Evolutionary conservation across 2,888 invertebrate genomes (phyloP), one percentile per base, ranked within the genome.

Genomic region (Tricholauxania praeusta): DNA sequence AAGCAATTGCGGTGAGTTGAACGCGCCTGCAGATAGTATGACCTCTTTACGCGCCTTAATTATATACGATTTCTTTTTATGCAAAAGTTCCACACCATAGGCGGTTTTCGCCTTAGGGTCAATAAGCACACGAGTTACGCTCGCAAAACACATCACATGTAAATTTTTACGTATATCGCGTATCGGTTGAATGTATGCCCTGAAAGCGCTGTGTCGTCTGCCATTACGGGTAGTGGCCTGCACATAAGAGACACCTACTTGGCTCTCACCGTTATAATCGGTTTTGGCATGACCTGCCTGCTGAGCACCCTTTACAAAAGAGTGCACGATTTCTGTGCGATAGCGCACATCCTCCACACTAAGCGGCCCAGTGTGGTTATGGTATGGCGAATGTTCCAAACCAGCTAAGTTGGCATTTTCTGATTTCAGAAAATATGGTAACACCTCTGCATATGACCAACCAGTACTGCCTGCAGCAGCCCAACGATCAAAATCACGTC

Each of bases 1-100:
- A 12, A 98, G 89, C 3, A 98, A 84, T 85, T 98, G 97, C 0
- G 97, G 96, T 0, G 96, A 94, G 80, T 94, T 95, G 76, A 98
- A 93, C 1, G 96, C 91, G 0, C 97, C 97, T 2, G 95, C 95
- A 15, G 94, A 93, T 19, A 97, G 81, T 71, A 97, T 93, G 0
- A 98, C 92, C 88, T 96, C 96, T 83, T 93, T 94, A 75, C 89
- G 89, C 0, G 93, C 94, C 60, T 84, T 87, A 0, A 91, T 91
- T 12, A 86, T 88, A 75, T 87, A 86, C 48, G 83, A 83, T 14
- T 86, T 78, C 22, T 88, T 88, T 17, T 91, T 89, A 70, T 91
- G 89, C 1, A 90, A 85, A 75, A 92, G 92, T 78, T 93, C 89
- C 0, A 95, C 91, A 0, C 94, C 94, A 74, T 90, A 89, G 0